Base-by-base conservation (phyloP, 2,113 vertebrate genomes). In the Amphiprion percula region DNA sequence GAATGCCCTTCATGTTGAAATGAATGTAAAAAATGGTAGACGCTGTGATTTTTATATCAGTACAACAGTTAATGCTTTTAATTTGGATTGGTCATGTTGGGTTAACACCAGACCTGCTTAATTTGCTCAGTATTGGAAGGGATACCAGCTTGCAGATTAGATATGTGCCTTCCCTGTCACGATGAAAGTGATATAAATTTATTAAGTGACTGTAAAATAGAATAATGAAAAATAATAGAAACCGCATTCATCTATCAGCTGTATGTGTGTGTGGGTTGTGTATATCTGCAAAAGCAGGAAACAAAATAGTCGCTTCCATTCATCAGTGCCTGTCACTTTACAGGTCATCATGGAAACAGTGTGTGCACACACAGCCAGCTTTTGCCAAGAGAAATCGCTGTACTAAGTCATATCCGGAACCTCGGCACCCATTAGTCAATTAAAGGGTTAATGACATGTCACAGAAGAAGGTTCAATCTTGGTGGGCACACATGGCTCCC, bases 381-480 rank as follows among this genome's bases (percentile, higher is more conserved):
- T 84, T 77, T 73, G 55, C 60, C 8, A 52, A 83, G 59, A 81
- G 63, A 66, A 84, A 88, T 78, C 73, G 77, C 66, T 78, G 66
- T 59, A 65, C 87, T 70, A 82, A 62, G 76, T 78, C 67, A 77
- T 74, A 70, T 37, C 59, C 47, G 63, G 62, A 70, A 52, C 55
- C 64, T 59, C 58, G 17, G 28, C 64, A 44, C 28, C 69, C 77
- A 88, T 91, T 88, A 92, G 83, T 89, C 90, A 89, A 87, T 92
- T 87, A 91, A 87, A 85, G 90, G 90, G 91, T 92, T 94, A 92
- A 92, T 93, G 88, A 80, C 83, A 68, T 77, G 85, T 87, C 82
- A 88, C 54, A 68, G 79, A 68, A 68, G 74, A 65, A 59, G 80
- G 74, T 82, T 87, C 59, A 59, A 66, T 75, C 59, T 74, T 59